Evolutionary conservation across 2,797 vertebrate species (phyloP), one percentile per base, ranked within the genome.

Genomic region (Xenopus petersii): DNA sequence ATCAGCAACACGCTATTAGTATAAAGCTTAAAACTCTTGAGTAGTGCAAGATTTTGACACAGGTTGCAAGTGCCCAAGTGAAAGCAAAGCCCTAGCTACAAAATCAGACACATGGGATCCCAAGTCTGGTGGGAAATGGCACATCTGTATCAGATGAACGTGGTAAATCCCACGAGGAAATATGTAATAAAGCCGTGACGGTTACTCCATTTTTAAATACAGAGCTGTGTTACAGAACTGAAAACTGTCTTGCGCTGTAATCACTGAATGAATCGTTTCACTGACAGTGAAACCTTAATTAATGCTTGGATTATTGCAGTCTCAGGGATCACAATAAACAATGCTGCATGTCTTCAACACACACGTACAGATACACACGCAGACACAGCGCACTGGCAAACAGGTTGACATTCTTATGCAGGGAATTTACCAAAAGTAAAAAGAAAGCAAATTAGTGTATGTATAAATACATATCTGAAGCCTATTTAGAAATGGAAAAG

Each of bases 131-230:
- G 0, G 26, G 67, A 75, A 30, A 11, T 3, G 16, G 21, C 30
- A 12, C 11, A 74, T 26, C 64, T 30, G 64, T 24, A 72, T 16
- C 9, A 47, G n/a, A 30, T 4, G 26, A 30, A 30, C 26, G 26
- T 30, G 26, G 33, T 33, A 65, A 65, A 15, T 17, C 61, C 30
- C 71, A 60, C n/a, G 24, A 49, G 71, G 26, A 60, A 66, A 60
- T 21, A 54, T 9, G 11, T 26, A 21, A 63, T 49, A 17, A 64
- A 68, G 17, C 65, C 56, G 67, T 16, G 33, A 55, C 21, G 58
- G 59, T 68, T 63, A 69, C 48, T 2, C 0, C 9, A 10, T 17
- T 1, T 5, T 47, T 67, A 21, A 12, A 65, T 30, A 15, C 51
- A 30, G 9, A 8, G 26, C 12, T 55, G 24, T 10, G 51, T 12